A percentile compares a stretch with the other conserved stretches of the same genome.
These are phyloP conservation scores for Agrotis ipsilon DNA, from an alignment of 2,888 invertebrate genomes.

Conservation along the genomic window DNA sequence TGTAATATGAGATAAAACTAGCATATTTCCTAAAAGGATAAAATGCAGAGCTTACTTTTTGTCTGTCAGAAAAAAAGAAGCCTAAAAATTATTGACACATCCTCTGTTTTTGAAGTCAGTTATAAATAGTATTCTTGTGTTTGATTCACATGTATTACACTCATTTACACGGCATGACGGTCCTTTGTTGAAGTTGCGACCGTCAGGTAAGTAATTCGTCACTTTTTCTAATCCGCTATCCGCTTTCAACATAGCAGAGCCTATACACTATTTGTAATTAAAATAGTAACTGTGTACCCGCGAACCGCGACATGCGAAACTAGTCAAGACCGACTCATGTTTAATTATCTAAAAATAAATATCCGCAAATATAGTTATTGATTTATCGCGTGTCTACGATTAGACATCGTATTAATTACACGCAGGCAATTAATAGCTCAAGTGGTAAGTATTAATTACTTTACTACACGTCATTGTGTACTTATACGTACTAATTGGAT, in stretches of 20 bases:
- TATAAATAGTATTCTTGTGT: too few relatives aligned
- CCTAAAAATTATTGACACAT: too few relatives aligned
- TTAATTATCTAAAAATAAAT: slow-evolving; percentile 43
- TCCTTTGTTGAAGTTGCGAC: too few relatives aligned
- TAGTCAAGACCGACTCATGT: slow-evolving; percentile 4
- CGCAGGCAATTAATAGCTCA: slow-evolving; percentile 20
- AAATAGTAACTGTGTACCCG: slow-evolving; percentile 40
- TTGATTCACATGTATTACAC: too few relatives aligned
- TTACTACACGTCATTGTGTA: slow-evolving; percentile 19
- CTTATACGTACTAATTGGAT: slow-evolving; percentile 4
- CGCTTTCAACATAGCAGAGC: slow-evolving; percentile 11
- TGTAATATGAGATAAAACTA: too few relatives aligned
- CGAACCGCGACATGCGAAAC: slow-evolving; percentile 18
- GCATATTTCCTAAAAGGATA: too few relatives aligned
- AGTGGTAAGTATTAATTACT: slow-evolving; percentile 15
- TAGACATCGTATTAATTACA: slow-evolving; percentile 41
- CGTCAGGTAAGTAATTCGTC: too few relatives aligned
- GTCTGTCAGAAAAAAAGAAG: too few relatives aligned
- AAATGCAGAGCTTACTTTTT: too few relatives aligned
- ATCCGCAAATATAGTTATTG: slow-evolving; percentile 44
- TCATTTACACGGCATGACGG: too few relatives aligned
- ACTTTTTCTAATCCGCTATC: too few relatives aligned
- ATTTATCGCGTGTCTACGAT: slow-evolving; percentile 40
- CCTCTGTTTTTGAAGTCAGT: too few relatives aligned
- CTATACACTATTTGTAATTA: slow-evolving; percentile 17